These are phyloP conservation scores for Phalacrocorax pelagicus DNA, from an alignment of 2,113 vertebrate species.

Conservation along the genomic window DNA sequence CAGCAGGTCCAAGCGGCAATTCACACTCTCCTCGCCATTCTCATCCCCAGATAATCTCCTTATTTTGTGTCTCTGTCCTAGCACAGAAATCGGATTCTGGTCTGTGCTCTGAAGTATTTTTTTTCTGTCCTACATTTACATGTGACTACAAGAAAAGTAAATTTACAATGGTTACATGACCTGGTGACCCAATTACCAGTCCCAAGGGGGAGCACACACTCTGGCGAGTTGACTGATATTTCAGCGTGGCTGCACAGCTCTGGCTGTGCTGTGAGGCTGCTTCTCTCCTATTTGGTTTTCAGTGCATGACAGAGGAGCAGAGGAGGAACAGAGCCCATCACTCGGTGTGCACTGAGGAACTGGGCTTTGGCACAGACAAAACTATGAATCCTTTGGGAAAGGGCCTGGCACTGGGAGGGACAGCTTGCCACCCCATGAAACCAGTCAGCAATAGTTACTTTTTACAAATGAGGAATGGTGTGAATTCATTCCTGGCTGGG, in stretches of 20 bases:
- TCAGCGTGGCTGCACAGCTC: neutral
- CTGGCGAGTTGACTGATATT: neutral
- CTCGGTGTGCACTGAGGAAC: neutral
- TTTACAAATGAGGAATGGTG: neutral
- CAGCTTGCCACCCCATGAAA: accelerated
- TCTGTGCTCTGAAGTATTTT: neutral
- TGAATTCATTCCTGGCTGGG: neutral
- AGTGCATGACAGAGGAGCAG: neutral
- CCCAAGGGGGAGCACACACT: neutral
- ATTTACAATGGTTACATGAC: neutral
- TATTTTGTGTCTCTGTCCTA: neutral
- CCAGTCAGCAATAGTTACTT: neutral
- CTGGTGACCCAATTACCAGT: conserved; percentile 22
- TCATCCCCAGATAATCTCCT: neutral
- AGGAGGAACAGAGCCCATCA: neutral
- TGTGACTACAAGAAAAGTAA: accelerated
- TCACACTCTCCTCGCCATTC: neutral
- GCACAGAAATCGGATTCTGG: neutral
- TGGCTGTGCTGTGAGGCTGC: neutral
- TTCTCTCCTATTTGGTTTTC: neutral
- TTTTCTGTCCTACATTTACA: neutral
- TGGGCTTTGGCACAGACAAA: neutral
- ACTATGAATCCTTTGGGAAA: neutral
- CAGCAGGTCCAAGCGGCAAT: neutral
- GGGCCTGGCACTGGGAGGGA: neutral